phyloP scores from a whole-genome alignment of 2,888 invertebrate genomes.

The Ennomos erosarius region DNA sequence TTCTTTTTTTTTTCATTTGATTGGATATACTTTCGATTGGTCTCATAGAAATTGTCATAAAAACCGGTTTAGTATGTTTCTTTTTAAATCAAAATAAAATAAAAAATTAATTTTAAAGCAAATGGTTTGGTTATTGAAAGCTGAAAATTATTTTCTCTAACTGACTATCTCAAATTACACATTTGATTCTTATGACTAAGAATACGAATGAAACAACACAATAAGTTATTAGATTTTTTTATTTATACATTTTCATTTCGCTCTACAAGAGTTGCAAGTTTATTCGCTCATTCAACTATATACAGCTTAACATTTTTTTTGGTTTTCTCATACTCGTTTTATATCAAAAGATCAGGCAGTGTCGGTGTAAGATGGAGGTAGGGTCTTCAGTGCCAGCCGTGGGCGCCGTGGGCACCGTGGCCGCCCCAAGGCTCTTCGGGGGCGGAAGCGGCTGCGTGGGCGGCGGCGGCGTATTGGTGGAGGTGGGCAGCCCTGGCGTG shows the following conservation, averaged over 20 bases:
- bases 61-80: no score
- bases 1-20: no score
- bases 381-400: conserved; percentile 73
- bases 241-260: conserved; percentile 76
- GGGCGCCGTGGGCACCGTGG: conserved; percentile 54
- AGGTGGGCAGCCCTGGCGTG: conserved; percentile 79
- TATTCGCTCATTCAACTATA: conserved; percentile 75
- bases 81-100: no score
- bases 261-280: conserved; percentile 72
- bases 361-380: conserved; percentile 56
- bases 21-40: no score
- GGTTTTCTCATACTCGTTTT: conserved; percentile 68
- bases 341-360: conserved; percentile 77
- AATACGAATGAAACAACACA: conserved; percentile 42
- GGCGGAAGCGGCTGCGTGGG: conserved; percentile 76
- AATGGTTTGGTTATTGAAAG: no score
- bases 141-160: no score
- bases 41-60: no score
- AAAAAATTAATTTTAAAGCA: no score
- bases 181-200: no score
- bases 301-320: conserved; percentile 72
- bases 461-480: conserved; percentile 73
- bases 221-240: conserved; percentile 73
- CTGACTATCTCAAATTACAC: no score
- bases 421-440: conserved; percentile 78